Evolutionary conservation across 1,140 invertebrate species (phyloP), one percentile per base, ranked within the genome.

Genomic region (Dreissena rostriformis): DNA sequence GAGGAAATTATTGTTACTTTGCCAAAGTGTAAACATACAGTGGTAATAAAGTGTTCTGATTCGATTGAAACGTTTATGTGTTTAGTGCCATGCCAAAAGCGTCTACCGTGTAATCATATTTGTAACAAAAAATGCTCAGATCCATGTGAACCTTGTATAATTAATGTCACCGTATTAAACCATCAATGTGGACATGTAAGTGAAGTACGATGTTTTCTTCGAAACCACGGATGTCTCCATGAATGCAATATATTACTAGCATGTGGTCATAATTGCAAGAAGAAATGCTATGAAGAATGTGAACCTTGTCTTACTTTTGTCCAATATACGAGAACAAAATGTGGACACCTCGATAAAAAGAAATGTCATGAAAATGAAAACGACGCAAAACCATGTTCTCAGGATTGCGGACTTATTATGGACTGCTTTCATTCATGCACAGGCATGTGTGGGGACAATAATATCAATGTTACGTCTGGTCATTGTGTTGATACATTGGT

Each of bases 161-260:
- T n/a, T 6, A 19, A 24, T n/a, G 22, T 61, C 17, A 19, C 17
- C 17, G 57, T 61, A 4, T 61, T 61, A 24, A 61, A 61, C 22
- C 17, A 61, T n/a, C 17, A 61, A 61, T 61, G 57, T 61, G 57
- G 57, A 61, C 57, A 61, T 61, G 17, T 61, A 61, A 61, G 22
- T 24, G 57, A 61, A 24, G 57, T 61, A 6, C 57, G 2, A 11
- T 61, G 57, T 24, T 61, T 5, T 61, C 57, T 61, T 61, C 22
- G 6, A n/a, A 61, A 24, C 57, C 4, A 61, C 4, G 22, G 39
- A 39, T 39, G 39, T 39, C 39, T 39, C 39, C 39, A 39, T 8
- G 39, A 39, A 24, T 61, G 57, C 17, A 19, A 61, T 61, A 61
- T 5, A 24, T 61, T n/a, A 11, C 57, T 61, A 5, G 39, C 39